Evolutionary conservation across 2,113 vertebrate species (phyloP).

Genomic region (Ancistrus triradiatus): DNA sequence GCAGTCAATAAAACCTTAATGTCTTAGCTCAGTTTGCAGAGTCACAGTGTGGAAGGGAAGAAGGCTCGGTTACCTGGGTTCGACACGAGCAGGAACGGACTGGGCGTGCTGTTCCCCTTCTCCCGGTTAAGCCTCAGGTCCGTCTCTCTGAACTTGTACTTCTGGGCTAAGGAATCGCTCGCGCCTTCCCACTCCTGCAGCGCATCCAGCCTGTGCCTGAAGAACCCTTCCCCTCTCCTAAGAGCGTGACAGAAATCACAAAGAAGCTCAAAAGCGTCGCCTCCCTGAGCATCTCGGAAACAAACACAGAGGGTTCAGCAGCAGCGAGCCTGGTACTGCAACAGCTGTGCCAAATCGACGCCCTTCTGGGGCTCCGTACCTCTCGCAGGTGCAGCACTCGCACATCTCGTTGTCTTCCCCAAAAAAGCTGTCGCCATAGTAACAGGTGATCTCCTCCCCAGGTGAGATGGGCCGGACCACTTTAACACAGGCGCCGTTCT

Average conservation of each 20-base stretch:
- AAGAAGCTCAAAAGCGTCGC: no score
- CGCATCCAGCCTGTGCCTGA: slow-evolving; percentile 64
- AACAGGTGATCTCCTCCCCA: slow-evolving; percentile 89
- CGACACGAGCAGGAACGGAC: slow-evolving; percentile 49
- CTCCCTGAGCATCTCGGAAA: neutral
- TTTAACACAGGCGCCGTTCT: slow-evolving; percentile 84
- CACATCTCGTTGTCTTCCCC: slow-evolving; percentile 91
- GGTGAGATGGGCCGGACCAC: slow-evolving; percentile 84
- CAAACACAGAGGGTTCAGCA: neutral
- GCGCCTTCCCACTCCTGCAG: slow-evolving; percentile 57
- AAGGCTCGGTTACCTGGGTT: slow-evolving; percentile 66
- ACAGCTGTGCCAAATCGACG: no score
- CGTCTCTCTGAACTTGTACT: slow-evolving; percentile 82
- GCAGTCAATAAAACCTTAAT: no score
- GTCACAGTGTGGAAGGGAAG: no score
- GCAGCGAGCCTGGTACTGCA: no score
- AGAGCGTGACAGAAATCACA: neutral
- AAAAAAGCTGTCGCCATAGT: slow-evolving; percentile 90
- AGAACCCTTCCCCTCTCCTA: slow-evolving; percentile 84
- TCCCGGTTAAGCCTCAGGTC: slow-evolving; percentile 75
- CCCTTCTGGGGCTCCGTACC: slow-evolving; percentile 59
- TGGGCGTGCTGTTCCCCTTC: slow-evolving; percentile 54
- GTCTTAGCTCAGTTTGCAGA: no score
- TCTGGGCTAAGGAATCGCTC: slow-evolving; percentile 65
- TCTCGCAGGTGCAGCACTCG: slow-evolving; percentile 90